These are phyloP conservation scores for Tachina fera DNA, from an alignment of 2,888 invertebrate genomes.

Conservation along the genomic window DNA sequence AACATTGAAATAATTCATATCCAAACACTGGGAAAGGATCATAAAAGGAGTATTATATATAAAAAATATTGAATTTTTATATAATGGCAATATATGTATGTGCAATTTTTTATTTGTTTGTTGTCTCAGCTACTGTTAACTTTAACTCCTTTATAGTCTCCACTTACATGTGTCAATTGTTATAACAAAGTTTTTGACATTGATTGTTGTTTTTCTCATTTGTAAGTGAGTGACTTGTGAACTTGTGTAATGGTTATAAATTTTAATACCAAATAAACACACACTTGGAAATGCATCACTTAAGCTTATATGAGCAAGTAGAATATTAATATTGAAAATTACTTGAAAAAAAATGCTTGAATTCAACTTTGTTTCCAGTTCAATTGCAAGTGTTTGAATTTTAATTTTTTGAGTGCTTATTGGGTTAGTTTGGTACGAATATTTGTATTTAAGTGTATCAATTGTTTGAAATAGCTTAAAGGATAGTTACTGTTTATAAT, in stretches of 20 bases:
- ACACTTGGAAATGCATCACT: not conserved
- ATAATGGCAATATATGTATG: no score
- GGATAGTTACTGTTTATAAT: not conserved
- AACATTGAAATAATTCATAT: not conserved
- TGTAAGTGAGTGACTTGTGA: not conserved
- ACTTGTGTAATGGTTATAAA: not conserved
- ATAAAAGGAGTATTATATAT: no score
- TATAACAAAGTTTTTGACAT: slow-evolving; percentile 62
- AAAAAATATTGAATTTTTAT: no score
- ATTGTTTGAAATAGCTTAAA: not conserved
- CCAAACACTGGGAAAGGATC: no score
- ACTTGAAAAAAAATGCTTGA: no score
- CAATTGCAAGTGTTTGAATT: no score
- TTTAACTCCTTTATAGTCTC: slow-evolving; percentile 20
- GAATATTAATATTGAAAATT: no score
- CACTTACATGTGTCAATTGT: slow-evolving; percentile 65
- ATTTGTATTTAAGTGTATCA: not conserved
- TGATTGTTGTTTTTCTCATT: slow-evolving; percentile 54
- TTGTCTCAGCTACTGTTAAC: not conserved
- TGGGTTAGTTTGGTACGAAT: not conserved
- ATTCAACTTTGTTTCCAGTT: no score
- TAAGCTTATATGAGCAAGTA: not conserved
- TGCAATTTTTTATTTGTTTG: not conserved
- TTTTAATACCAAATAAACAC: not conserved
- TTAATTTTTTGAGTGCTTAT: no score